These are phyloP conservation scores for Stegastes partitus DNA, from an alignment of 2,113 vertebrate genomes.

Conservation along the genomic window DNA sequence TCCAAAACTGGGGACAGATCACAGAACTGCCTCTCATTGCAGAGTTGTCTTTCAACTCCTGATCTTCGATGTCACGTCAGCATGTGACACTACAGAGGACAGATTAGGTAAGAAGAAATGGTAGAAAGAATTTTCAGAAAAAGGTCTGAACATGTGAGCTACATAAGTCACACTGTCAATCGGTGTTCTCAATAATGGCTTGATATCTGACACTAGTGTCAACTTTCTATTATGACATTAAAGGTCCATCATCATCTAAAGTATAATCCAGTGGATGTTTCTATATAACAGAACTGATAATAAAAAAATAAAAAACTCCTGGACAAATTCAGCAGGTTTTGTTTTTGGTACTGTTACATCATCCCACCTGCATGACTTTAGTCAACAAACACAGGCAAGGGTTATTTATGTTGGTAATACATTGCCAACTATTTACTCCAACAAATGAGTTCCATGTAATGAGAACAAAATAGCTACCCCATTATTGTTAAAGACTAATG, in stretches of 20 bases:
- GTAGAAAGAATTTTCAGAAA: constrained; percentile 1
- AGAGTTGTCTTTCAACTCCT: constrained; percentile 8
- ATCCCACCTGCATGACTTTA: not conserved
- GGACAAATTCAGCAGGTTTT: not conserved
- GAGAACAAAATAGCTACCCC: not conserved
- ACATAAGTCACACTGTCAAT: not conserved
- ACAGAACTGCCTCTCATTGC: constrained; percentile 10
- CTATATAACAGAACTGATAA: too few relatives aligned
- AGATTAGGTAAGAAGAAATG: not conserved
- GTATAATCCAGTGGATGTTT: too few relatives aligned
- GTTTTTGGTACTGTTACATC: not conserved
- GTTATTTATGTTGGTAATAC: not conserved
- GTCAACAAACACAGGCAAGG: not conserved
- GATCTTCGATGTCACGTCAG: constrained; percentile 32
- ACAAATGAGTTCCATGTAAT: not conserved
- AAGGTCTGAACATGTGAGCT: not conserved
- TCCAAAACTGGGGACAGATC: constrained; percentile 34
- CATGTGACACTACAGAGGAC: not conserved
- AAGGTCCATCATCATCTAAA: too few relatives aligned
- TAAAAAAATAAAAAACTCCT: too few relatives aligned
- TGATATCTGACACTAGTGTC: not conserved
- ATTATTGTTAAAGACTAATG: not conserved
- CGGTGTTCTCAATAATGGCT: not conserved
- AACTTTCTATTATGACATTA: too few relatives aligned
- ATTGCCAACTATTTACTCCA: not conserved